Evolutionary conservation across 2,888 invertebrate species (phyloP).

Genomic region (Xanthia togata): DNA sequence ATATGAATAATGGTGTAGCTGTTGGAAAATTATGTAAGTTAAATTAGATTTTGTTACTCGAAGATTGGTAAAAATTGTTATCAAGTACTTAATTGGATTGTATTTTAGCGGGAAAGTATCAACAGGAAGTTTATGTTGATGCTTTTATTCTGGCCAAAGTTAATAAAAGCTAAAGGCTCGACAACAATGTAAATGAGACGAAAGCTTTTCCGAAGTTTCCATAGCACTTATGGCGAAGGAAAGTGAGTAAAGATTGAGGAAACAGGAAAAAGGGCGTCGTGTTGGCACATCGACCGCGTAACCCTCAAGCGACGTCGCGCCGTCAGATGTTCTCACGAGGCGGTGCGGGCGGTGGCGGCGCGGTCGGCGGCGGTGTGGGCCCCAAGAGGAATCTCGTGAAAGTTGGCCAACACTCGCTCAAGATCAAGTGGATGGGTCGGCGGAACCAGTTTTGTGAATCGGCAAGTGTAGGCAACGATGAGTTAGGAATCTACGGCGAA

Average conservation of each 20-base stretch:
- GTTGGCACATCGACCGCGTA: conserved; percentile 60
- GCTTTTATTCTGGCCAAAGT: conserved; percentile 42
- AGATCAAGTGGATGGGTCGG: conserved; percentile 85
- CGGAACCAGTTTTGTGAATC: conserved; percentile 85
- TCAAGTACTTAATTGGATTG: conserved; percentile 6
- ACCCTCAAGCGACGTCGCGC: conserved; percentile 62
- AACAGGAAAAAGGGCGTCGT: conserved; percentile 59
- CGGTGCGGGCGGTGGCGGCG: conserved; percentile 41
- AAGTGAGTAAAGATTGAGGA: conserved; percentile 62
- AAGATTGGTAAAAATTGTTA: background rate
- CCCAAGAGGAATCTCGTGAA: conserved; percentile 88
- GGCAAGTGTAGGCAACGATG: conserved; percentile 81
- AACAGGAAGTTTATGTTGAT: conserved; percentile 31
- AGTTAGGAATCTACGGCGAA: conserved; percentile 70
- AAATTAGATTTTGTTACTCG: background rate
- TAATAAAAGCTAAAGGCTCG: conserved; percentile 44
- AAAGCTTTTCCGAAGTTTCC: conserved; percentile 63
- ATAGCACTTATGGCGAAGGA: conserved; percentile 55
- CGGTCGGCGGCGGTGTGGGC: conserved; percentile 67
- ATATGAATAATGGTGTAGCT: conserved; percentile 18
- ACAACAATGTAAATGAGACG: conserved; percentile 53
- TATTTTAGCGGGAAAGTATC: conserved; percentile 31
- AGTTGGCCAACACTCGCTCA: conserved; percentile 86
- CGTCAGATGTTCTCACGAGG: conserved; percentile 78
- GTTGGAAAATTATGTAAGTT: conserved; percentile 18